Evolutionary conservation across 2,888 invertebrate genomes (phyloP).

Genomic region (Dione vanillae): DNA sequence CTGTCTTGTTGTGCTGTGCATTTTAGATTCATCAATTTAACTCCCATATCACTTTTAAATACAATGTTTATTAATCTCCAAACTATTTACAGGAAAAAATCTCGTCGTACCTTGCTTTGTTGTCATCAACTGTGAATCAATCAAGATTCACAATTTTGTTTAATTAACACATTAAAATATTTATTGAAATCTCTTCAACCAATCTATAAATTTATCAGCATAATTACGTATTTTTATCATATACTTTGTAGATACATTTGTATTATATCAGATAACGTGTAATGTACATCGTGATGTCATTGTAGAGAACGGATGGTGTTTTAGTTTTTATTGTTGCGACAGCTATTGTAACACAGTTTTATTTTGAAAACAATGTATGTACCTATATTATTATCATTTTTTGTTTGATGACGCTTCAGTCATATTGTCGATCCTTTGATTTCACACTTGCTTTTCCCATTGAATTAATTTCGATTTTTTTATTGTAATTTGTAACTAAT

Average conservation of each 20-base stretch:
- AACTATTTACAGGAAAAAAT: too few species aligned
- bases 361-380: conserved; percentile 53
- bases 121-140: too few species aligned
- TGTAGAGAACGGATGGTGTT: conserved; percentile 19
- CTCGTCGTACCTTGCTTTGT: too few species aligned
- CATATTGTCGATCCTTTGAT: neutral
- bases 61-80: too few species aligned
- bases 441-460: neutral
- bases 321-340: conserved; percentile 47
- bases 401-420: conserved; percentile 3
- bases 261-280: conserved; percentile 12
- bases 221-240: too few species aligned
- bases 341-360: conserved; percentile 45
- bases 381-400: conserved; percentile 39
- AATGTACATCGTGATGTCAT: neutral
- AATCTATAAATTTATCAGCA: too few species aligned
- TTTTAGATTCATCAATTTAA: too few species aligned
- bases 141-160: too few species aligned
- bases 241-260: neutral
- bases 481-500: neutral
- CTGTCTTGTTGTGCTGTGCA: too few species aligned
- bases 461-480: neutral
- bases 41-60: too few species aligned
- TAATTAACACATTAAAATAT: too few species aligned
- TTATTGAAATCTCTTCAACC: too few species aligned